These are phyloP conservation scores for Mesoclemmys tuberculata DNA, from an alignment of 2,113 vertebrate species.

Conservation along the genomic window DNA sequence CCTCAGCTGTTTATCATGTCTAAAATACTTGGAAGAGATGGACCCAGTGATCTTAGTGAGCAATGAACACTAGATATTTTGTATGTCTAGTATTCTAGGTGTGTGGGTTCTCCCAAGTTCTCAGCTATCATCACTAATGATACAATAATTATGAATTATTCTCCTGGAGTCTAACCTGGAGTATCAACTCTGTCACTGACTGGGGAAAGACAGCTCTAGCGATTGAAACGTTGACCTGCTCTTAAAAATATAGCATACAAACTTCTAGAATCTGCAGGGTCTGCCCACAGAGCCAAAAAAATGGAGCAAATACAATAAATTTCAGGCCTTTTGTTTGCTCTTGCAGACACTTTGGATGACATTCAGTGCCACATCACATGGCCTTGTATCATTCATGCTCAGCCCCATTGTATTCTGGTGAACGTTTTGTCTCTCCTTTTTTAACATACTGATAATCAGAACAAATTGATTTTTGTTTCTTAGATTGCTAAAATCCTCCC, in stretches of 20 bases:
- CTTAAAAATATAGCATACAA: neutral
- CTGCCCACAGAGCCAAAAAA: neutral
- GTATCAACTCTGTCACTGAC: neutral
- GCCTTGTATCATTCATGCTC: neutral
- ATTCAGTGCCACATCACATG: neutral
- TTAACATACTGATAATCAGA: slow-evolving; percentile 76
- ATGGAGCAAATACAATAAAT: neutral
- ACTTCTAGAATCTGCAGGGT: neutral
- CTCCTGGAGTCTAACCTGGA: neutral
- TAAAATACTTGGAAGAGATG: neutral
- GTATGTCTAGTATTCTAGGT: neutral
- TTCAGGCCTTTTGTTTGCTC: neutral
- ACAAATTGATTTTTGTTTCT: slow-evolving; percentile 88
- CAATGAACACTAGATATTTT: neutral
- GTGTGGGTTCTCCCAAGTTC: neutral
- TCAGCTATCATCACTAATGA: neutral
- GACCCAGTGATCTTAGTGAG: neutral
- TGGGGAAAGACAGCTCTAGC: neutral
- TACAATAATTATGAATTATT: neutral
- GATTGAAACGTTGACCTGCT: neutral
- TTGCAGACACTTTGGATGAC: neutral
- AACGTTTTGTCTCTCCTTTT: slow-evolving; percentile 41
- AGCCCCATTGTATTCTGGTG: neutral
- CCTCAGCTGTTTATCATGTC: neutral
- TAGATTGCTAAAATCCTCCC: slow-evolving; percentile 82